A percentile compares a stretch with the other conserved stretches of the same genome.
Evolutionary conservation across 2,888 invertebrate species (phyloP).

Genomic region (Terebella lapidaria): DNA sequence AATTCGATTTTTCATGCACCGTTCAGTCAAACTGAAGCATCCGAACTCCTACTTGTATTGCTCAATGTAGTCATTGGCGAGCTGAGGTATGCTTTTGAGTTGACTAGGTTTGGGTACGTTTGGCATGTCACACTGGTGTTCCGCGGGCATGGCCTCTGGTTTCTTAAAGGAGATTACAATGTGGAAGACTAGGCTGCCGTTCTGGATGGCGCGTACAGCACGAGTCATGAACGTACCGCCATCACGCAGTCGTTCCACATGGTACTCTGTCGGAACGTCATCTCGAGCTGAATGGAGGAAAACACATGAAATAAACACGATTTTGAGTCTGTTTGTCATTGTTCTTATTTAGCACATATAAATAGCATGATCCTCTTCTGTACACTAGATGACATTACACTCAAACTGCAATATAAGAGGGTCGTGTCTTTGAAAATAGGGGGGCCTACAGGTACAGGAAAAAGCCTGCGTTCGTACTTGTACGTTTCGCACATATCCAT

Average conservation of each 20-base stretch:
- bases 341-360: too few species aligned
- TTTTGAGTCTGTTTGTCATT: not conserved
- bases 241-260: constrained; percentile 52
- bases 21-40: too few species aligned
- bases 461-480: too few species aligned
- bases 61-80: not conserved
- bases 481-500: too few species aligned
- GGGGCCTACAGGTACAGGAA: too few species aligned
- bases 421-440: too few species aligned
- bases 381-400: too few species aligned
- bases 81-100: constrained; percentile 24
- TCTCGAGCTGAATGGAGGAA: constrained; percentile 14
- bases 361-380: too few species aligned
- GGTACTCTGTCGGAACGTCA: constrained; percentile 49
- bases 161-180: constrained; percentile 47
- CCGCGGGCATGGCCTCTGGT: constrained; percentile 39
- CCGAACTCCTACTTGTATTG: too few species aligned
- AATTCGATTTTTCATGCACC: too few species aligned
- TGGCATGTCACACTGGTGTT: constrained; percentile 52
- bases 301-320: not conserved
- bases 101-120: constrained; percentile 47
- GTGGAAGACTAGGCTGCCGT: constrained; percentile 50
- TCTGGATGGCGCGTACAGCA: constrained; percentile 52
- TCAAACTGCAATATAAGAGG: too few species aligned
- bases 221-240: constrained; percentile 52